Evolutionary conservation across 2,888 invertebrate genomes (phyloP).

Genomic region (Ennomos quercinarius): DNA sequence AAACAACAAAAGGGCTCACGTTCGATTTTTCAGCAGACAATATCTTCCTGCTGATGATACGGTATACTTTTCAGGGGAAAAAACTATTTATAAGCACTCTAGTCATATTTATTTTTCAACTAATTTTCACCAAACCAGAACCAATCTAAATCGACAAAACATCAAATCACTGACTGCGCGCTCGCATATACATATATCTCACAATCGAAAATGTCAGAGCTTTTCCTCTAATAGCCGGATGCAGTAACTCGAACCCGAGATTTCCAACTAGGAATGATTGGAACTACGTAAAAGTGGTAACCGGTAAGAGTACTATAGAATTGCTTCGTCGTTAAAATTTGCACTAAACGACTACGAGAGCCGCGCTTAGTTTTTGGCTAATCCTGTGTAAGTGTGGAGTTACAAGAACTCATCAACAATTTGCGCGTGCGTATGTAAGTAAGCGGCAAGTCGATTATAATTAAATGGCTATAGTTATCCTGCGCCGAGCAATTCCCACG

Average conservation of each 20-base stretch:
- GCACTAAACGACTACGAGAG: conserved; percentile 47
- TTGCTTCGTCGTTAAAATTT: conserved; percentile 56
- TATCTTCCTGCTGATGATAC: too few relatives aligned
- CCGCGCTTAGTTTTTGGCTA: conserved; percentile 48
- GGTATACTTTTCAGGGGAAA: too few relatives aligned
- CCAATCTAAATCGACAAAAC: conserved; percentile 26
- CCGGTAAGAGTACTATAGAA: conserved; percentile 43
- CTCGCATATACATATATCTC: conserved; percentile 39
- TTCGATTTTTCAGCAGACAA: too few relatives aligned
- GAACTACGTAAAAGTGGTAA: conserved; percentile 45
- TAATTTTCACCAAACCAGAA: conserved; percentile 17
- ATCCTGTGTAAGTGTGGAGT: conserved; percentile 40
- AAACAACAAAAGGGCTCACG: too few relatives aligned
- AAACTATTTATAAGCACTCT: too few relatives aligned
- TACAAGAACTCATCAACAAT: conserved; percentile 27
- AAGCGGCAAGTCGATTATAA: conserved; percentile 49
- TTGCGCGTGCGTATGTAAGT: conserved; percentile 46
- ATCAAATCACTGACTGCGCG: conserved; percentile 17
- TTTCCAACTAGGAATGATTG: conserved; percentile 49
- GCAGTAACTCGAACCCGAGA: conserved; percentile 49
- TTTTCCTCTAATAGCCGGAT: conserved; percentile 63
- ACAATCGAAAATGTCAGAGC: conserved; percentile 50
- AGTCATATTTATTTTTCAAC: too few relatives aligned
- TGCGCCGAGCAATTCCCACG: conserved; percentile 57
- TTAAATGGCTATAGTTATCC: conserved; percentile 51